Base-by-base conservation (phyloP, 2,797 vertebrate genomes). In the Mareca strepera region DNA sequence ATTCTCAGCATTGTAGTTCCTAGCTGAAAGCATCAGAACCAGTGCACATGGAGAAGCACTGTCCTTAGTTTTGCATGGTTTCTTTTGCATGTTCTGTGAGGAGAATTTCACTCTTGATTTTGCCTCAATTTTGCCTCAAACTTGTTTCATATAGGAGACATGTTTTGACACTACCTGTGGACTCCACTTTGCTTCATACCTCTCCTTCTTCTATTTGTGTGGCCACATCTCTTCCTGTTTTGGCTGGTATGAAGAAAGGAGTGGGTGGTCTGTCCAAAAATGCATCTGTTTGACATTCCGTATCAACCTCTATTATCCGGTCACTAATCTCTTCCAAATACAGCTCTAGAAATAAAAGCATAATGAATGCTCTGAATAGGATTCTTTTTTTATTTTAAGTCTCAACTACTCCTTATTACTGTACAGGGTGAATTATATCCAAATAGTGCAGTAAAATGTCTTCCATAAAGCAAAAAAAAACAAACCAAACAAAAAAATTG, bases 151-250 rank as follows among this genome's bases (percentile, higher is more conserved):
- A 59, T 17, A 21, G 48, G 37, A 92, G 55, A 90, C 22, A 15
- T 33, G 5, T 64, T 92, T 80, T 62, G 33, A 93, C 5, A 43
- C 63, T 8, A 53, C 20, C 83, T 29, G 43, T 9, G 33, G 48
- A 88, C 43, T 48, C 46, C 33, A 69, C n/a, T 86, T 60, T 8
- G 2, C 18, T 93, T 82, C 69, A 50, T 97, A 99, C 99, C 98
- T 99, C 99, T 97, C 99, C 99, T 76, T 99, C 98, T 96, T 99
- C 97, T 95, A 99, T 99, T 92, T 99, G 98, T 2, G 99, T 99
- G 82, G 97, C 98, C 31, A 96, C 98, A 95, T 99, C 99, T 96
- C 94, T 98, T 68, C 99, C 99, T 4, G 98, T 98, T 97, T 99
- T 99, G 84, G 98, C 98, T 83, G 99, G 99, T 92, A 99, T 98